Evolutionary conservation across 2,888 invertebrate species (phyloP).

Genomic region (Spialia ferax): DNA sequence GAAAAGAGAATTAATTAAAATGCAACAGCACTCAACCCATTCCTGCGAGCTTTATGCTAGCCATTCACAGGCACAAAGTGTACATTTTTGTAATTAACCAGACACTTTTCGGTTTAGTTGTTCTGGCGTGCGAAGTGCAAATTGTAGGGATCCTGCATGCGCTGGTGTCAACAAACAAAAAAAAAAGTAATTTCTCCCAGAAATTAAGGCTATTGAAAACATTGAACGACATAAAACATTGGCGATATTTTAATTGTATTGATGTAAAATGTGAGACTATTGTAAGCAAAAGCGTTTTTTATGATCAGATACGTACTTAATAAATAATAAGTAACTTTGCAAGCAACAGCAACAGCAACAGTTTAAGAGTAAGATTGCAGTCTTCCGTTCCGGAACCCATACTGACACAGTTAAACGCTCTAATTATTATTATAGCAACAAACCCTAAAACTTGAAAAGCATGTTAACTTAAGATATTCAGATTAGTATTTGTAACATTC

Average conservation of each 20-base stretch:
- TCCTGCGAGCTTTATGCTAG: conserved; percentile 71
- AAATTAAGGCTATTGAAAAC: not conserved
- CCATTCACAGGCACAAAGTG: conserved; percentile 51
- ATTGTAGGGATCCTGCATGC: not conserved
- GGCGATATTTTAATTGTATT: not conserved
- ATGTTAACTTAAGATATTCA: no score
- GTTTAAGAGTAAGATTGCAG: no score
- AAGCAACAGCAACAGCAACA: no score
- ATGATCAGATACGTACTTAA: not conserved
- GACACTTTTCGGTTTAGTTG: conserved; percentile 37
- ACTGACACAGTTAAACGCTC: no score
- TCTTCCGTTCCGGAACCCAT: no score
- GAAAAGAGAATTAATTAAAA: conserved; percentile 86
- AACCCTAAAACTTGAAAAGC: no score
- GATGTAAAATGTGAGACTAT: no score
- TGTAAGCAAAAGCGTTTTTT: no score
- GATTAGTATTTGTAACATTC: no score
- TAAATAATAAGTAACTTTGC: no score
- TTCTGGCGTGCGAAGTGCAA: not conserved
- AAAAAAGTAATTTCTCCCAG: not conserved
- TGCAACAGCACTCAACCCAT: conserved; percentile 82
- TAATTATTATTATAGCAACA: no score
- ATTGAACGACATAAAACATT: not conserved
- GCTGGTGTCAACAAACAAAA: not conserved
- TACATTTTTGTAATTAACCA: conserved; percentile 60